Percentiles rank a stretch among this genome's conserved stretches.
Evolutionary conservation across 2,888 invertebrate species (phyloP).

Genomic region (Hoplodrina blanda): DNA sequence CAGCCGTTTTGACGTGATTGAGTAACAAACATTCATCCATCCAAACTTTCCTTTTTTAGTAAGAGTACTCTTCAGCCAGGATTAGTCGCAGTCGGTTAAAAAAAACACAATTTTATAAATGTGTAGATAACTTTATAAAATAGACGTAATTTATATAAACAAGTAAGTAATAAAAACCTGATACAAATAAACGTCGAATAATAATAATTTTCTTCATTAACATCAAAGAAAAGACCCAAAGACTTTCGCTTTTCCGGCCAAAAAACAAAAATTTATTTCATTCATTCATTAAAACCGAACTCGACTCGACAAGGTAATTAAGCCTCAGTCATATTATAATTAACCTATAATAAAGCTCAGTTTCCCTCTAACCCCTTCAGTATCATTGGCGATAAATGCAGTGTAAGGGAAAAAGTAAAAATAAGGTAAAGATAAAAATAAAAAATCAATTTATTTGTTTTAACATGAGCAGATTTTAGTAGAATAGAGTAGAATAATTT

Average conservation of each 20-base stretch:
- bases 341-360: constrained; percentile 22
- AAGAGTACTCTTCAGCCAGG: too few relatives aligned
- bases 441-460: too few relatives aligned
- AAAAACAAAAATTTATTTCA: constrained; percentile 22
- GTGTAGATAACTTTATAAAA: too few relatives aligned
- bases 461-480: too few relatives aligned
- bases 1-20: too few relatives aligned
- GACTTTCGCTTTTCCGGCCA: background rate
- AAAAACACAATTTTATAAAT: too few relatives aligned
- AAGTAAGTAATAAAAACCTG: background rate
- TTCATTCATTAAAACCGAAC: constrained; percentile 4
- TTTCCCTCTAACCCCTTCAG: constrained; percentile 4
- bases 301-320: constrained; percentile 11
- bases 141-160: background rate
- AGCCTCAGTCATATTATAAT: constrained; percentile 38
- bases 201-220: background rate
- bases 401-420: background rate
- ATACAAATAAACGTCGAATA: background rate
- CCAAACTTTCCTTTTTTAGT: too few relatives aligned
- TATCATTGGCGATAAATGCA: background rate
- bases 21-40: too few relatives aligned
- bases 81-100: too few relatives aligned
- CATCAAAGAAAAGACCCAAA: background rate
- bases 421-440: too few relatives aligned
- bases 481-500: too few relatives aligned